These are phyloP conservation scores for Atherinomorus stipes DNA, from an alignment of 2,113 vertebrate genomes.

Conservation along the genomic window DNA sequence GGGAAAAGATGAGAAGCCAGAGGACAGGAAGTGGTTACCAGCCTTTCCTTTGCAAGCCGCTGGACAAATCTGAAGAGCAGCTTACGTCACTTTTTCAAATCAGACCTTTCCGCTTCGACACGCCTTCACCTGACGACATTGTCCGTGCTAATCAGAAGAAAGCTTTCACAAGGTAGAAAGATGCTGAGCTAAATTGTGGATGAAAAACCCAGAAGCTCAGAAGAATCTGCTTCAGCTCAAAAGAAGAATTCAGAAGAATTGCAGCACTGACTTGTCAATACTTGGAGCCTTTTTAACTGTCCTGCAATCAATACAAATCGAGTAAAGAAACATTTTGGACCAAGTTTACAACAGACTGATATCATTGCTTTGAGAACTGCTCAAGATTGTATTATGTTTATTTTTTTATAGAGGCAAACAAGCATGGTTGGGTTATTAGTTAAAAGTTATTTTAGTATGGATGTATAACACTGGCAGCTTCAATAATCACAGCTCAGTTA, in stretches of 20 bases:
- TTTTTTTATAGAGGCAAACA: constrained; percentile 6
- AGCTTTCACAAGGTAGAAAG: constrained; percentile 87
- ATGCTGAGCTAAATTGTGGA: constrained; percentile 9
- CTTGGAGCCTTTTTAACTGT: constrained; percentile 15
- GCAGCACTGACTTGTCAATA: neutral
- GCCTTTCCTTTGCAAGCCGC: constrained; percentile 82
- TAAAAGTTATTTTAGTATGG: neutral
- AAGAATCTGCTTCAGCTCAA: neutral
- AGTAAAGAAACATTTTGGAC: constrained; percentile 22
- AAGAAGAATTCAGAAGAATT: neutral
- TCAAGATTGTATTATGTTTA: neutral
- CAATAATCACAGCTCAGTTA: constrained; percentile 12
- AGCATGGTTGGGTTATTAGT: neutral
- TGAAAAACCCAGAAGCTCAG: neutral
- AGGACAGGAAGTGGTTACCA: constrained; percentile 65
- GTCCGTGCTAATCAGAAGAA: constrained; percentile 92
- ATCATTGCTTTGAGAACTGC: neutral
- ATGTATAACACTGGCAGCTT: constrained; percentile 45
- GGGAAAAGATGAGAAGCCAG: constrained; percentile 24
- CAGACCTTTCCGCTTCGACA: constrained; percentile 90
- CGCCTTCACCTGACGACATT: constrained; percentile 95
- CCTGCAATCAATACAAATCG: neutral
- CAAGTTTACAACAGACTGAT: constrained; percentile 20
- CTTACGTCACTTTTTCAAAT: constrained; percentile 80
- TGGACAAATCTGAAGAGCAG: constrained; percentile 83